Conservation (phyloP, 2,113 vertebrate species). For the Microcebus ravelobensis region DNA sequence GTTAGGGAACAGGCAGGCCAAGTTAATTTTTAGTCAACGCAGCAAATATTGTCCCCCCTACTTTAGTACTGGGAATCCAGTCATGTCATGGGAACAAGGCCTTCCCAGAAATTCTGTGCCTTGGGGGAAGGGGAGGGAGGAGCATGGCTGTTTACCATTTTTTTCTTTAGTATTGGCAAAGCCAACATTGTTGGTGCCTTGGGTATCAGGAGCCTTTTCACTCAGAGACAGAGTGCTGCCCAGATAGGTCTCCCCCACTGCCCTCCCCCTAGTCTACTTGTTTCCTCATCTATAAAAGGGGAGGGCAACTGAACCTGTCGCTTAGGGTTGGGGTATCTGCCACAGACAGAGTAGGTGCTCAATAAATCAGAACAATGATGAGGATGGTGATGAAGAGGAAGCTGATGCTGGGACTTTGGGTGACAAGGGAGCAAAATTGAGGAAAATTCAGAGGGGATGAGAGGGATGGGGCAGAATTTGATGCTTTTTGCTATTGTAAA, state of each 20-base stretch:
- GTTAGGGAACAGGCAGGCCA: conserved; percentile 45
- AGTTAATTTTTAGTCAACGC: conserved; percentile 77
- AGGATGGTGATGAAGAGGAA: not conserved
- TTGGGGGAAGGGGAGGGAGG: conserved; percentile 27
- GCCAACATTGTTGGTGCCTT: not conserved
- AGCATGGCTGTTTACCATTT: not conserved
- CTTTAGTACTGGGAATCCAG: conserved; percentile 72
- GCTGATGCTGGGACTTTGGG: not conserved
- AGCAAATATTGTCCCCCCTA: conserved; percentile 69
- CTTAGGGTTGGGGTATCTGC: not conserved
- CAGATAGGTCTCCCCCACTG: not conserved
- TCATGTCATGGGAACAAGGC: conserved; percentile 66
- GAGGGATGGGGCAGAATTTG: not conserved
- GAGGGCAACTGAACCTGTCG: not conserved
- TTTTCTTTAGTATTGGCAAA: conserved; percentile 39
- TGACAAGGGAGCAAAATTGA: not conserved
- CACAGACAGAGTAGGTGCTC: not conserved
- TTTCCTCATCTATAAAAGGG: not conserved
- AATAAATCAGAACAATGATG: not conserved
- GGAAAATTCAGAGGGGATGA: not conserved
- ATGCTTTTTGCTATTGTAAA: not conserved
- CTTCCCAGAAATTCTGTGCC: conserved; percentile 69
- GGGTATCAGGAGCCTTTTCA: conserved; percentile 2
- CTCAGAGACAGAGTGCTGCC: conserved; percentile 22
- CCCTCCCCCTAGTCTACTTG: not conserved